Evolutionary conservation across 1,140 invertebrate species (phyloP).

Genomic region (Apocrypta bakeri): DNA sequence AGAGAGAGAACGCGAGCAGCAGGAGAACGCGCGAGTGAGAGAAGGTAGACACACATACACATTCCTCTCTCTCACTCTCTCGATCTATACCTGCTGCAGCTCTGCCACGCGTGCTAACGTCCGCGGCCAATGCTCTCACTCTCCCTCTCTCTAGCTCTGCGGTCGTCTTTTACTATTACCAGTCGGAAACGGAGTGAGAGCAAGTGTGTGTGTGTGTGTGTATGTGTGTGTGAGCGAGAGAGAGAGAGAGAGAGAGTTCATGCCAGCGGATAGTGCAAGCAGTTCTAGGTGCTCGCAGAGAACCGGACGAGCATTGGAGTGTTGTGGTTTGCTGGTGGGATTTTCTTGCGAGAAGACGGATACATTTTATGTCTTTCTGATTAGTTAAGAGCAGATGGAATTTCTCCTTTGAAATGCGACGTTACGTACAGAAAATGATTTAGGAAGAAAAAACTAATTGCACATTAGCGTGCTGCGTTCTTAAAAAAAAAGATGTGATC

Average conservation of each 20-base stretch:
- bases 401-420: too few species aligned
- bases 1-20: slow-evolving; percentile 57
- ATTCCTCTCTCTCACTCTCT: slow-evolving; percentile 10
- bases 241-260: not conserved
- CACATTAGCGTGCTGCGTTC: too few species aligned
- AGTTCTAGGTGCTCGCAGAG: not conserved
- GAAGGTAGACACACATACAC: not conserved
- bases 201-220: too few species aligned
- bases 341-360: too few species aligned
- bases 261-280: slow-evolving; percentile 12
- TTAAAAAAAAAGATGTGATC: too few species aligned
- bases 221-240: too few species aligned
- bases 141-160: not conserved
- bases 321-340: too few species aligned
- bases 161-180: slow-evolving; percentile 20
- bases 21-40: not conserved
- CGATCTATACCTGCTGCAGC: not conserved
- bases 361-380: too few species aligned
- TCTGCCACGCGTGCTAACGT: not conserved
- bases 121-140: slow-evolving; percentile 9
- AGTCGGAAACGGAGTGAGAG: not conserved
- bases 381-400: too few species aligned
- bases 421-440: too few species aligned
- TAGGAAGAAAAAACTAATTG: too few species aligned
- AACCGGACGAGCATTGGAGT: not conserved